Evolutionary conservation across 2,888 invertebrate species (phyloP).

Genomic region (Hyposoter dolosus): DNA sequence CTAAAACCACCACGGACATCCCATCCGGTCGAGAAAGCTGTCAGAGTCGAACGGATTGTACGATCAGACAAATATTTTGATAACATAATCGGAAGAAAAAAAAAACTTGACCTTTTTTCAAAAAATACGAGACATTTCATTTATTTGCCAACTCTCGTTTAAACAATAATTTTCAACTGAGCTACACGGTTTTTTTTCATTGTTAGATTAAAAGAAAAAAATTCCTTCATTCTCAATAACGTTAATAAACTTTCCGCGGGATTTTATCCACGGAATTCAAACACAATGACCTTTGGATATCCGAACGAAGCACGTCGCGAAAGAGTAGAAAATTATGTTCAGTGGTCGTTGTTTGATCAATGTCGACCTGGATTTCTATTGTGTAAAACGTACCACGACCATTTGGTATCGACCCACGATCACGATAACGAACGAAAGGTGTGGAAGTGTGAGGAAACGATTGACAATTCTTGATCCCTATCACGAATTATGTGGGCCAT

Average conservation of each 20-base stretch:
- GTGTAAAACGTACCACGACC: neutral
- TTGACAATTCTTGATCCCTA: slow-evolving; percentile 26
- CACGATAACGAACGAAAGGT: neutral
- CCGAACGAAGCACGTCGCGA: neutral
- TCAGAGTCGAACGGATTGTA: slow-evolving; percentile 66
- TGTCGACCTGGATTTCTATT: slow-evolving; percentile 41
- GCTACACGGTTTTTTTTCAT: neutral
- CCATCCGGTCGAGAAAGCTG: slow-evolving; percentile 60
- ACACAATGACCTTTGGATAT: neutral
- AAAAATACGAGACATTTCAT: neutral
- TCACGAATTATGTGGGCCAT: neutral
- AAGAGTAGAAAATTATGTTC: slow-evolving; percentile 23
- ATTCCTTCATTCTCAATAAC: too few species aligned
- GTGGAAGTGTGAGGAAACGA: neutral
- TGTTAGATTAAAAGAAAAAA: neutral
- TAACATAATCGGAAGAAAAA: slow-evolving; percentile 23
- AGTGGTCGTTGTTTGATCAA: slow-evolving; percentile 32
- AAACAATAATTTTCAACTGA: neutral
- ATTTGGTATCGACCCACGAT: slow-evolving; percentile 47
- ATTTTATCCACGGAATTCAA: neutral
- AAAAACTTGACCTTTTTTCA: neutral
- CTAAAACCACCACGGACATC: slow-evolving; percentile 25
- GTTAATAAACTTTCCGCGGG: neutral
- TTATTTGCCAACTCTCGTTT: neutral
- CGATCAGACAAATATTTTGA: slow-evolving; percentile 57